Base-by-base conservation (phyloP, 2,888 invertebrate species). In the Empis livida region DNA sequence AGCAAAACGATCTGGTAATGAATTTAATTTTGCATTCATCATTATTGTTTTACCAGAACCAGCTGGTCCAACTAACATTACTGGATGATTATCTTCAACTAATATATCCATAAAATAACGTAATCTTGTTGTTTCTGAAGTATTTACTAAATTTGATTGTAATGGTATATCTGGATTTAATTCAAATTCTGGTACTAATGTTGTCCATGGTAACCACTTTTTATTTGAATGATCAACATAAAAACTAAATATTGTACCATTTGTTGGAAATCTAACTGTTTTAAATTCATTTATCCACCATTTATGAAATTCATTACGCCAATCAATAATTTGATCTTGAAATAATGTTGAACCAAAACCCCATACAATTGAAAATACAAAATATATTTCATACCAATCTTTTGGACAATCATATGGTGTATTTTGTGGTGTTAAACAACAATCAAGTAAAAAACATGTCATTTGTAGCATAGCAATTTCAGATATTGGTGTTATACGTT, bases 251-350 rank as follows among this genome's bases (percentile, higher is more conserved):
- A 95, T 82, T 44, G 82, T 89, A 3, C 87, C 90, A 2, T 78
- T 74, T 0, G 77, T 61, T 0, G 95, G 94, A 68, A 94, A 93
- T 67, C 88, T 89, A 23, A 95, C 78, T 0, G 84, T 76, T 68
- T 92, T 94, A 66, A 93, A 95, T 70, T 95, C 95, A 54, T 83
- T 86, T 16, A 78, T 73, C 77, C 92, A 96, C 94, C 94, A 95
- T 67, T 92, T 94, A 61, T 86, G 89, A 65, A 95, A 95, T 62
- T 95, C 95, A 56, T 84, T 84, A 40, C 94, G 78, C 82, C 93
- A 90, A 64, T 95, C 94, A 5, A 86, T 76, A 39, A 91, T 72
- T 73, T 92, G 84, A 71, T 94, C 94, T 74, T 91, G 91, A 67
- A 89, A 93, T 48, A 89, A 76, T 0, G 84, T 81, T 0, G 94